These are phyloP conservation scores for Balearica regulorum DNA, from an alignment of 2,797 vertebrate genomes.

Conservation along the genomic window DNA sequence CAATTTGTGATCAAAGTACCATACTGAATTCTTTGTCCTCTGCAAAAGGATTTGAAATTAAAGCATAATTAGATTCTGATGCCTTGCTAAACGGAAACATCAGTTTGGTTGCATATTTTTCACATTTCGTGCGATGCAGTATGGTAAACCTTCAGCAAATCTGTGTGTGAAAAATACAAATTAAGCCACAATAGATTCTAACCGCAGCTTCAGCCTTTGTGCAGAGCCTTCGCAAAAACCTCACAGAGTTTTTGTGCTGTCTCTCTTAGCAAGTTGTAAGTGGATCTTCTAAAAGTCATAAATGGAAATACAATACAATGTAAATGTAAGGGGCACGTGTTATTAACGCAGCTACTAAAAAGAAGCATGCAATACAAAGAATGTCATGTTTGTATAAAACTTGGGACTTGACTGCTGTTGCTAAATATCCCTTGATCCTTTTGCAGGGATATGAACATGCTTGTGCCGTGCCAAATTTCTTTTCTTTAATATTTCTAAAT, in stretches of 20 bases:
- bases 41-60: neutral
- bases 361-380: neutral
- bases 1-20: neutral
- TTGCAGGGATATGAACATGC: neutral
- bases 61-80: neutral
- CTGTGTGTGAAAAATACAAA: neutral
- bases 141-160: neutral
- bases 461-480: neutral
- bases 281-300: neutral
- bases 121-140: neutral
- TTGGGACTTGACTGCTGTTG: neutral
- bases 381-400: neutral
- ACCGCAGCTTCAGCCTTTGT: neutral
- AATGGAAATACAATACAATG: neutral
- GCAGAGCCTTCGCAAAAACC: neutral
- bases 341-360: neutral
- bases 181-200: neutral
- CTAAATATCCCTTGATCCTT: neutral
- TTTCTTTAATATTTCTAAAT: neutral
- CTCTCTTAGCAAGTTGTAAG: neutral
- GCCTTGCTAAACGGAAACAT: neutral
- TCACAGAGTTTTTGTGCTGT: neutral
- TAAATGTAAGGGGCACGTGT: neutral
- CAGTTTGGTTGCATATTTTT: neutral
- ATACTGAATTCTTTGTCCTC: neutral